These are phyloP conservation scores for Cryptus armator DNA, from an alignment of 2,888 invertebrate genomes.

Conservation along the genomic window DNA sequence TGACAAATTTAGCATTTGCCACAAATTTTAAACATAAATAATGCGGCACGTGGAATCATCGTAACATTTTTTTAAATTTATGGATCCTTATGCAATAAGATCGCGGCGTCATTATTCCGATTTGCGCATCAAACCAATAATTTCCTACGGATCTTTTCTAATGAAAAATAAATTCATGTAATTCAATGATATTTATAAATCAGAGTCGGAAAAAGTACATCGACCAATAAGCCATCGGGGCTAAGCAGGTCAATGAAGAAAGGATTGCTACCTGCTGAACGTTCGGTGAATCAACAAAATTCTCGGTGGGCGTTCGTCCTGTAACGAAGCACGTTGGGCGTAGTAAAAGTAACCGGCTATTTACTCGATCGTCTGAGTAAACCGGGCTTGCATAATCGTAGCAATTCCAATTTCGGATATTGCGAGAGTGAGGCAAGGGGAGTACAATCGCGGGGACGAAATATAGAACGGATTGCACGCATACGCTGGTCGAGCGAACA, in stretches of 20 bases:
- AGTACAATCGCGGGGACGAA: background rate
- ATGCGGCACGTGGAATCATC: no score
- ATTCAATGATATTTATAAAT: constrained; percentile 8
- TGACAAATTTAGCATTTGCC: no score
- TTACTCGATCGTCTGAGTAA: constrained; percentile 64
- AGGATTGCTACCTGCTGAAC: constrained; percentile 25
- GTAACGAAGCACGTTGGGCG: constrained; percentile 37
- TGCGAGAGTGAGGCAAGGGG: constrained; percentile 46
- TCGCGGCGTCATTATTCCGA: no score
- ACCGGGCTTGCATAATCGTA: constrained; percentile 59
- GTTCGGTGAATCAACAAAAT: constrained; percentile 5
- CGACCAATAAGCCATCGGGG: background rate
- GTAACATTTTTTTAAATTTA: no score
- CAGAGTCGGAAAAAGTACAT: background rate
- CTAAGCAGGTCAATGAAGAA: constrained; percentile 20
- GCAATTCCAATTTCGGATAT: constrained; percentile 58
- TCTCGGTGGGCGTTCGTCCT: constrained; percentile 14
- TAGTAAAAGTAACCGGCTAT: constrained; percentile 65
- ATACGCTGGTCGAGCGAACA: background rate
- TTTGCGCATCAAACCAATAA: no score
- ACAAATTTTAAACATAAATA: no score
- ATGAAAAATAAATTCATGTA: background rate
- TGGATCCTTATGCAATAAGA: no score
- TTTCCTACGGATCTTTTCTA: background rate
- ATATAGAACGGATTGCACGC: background rate